A percentile compares a stretch with the other conserved stretches of the same genome.
Evolutionary conservation across 2,888 invertebrate species (phyloP).

Genomic region (Cancer borealis): DNA sequence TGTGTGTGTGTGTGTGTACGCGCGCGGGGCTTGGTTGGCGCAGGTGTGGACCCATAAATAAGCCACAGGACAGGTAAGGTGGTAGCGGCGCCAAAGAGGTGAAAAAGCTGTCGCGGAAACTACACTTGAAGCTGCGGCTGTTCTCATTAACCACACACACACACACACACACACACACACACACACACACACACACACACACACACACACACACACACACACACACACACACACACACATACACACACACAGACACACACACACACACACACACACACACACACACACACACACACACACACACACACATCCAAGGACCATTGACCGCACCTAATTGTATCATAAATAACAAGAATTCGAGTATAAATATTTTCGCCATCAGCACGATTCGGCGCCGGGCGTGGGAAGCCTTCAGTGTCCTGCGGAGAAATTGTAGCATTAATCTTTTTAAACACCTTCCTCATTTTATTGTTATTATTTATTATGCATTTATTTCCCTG

Average conservation of each 20-base stretch:
- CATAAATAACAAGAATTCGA: constrained; percentile 16
- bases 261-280: constrained; percentile 39
- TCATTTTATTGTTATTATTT: constrained; percentile 11
- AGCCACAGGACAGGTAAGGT: constrained; percentile 14
- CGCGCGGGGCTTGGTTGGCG: not conserved
- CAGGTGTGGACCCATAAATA: constrained; percentile 3
- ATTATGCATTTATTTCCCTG: constrained; percentile 2
- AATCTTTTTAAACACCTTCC: not conserved
- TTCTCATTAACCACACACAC: constrained; percentile 23
- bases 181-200: constrained; percentile 28
- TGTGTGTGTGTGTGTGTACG: not conserved
- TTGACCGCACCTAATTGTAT: not conserved
- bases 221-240: constrained; percentile 38
- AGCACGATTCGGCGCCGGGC: not conserved
- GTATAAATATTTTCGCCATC: constrained; percentile 34
- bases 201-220: constrained; percentile 25
- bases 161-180: constrained; percentile 31
- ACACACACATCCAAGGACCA: not conserved
- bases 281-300: constrained; percentile 17
- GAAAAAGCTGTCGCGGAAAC: not conserved
- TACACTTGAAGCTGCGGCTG: not conserved
- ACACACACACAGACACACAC: constrained; percentile 3
- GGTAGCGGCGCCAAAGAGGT: constrained; percentile 5
- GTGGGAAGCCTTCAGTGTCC: not conserved
- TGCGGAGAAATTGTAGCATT: not conserved